phyloP scores from a whole-genome alignment of 2,797 vertebrate genomes.

The Chaetophractus vellerosus region DNA sequence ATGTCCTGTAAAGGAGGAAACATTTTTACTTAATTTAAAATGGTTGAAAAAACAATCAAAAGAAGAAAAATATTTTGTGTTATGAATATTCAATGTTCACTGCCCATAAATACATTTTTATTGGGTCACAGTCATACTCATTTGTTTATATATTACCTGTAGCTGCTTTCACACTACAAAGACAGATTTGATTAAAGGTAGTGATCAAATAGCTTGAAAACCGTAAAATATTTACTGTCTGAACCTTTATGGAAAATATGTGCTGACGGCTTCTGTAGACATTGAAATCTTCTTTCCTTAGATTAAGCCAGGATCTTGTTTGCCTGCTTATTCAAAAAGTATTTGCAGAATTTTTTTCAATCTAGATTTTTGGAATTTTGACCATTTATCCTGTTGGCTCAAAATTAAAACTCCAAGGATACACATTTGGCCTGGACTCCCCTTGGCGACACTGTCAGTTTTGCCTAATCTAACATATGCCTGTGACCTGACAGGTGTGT shows the following conservation, averaged over 20 bases:
- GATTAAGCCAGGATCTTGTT: neutral
- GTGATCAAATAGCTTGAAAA: neutral
- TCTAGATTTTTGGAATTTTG: neutral
- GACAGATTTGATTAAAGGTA: neutral
- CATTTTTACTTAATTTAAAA: neutral
- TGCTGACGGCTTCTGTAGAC: neutral
- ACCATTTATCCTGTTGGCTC: neutral
- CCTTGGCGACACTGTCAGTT: neutral
- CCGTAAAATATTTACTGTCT: neutral
- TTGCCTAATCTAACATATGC: neutral
- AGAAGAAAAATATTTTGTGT: neutral
- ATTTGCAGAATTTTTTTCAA: neutral
- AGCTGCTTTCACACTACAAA: neutral
- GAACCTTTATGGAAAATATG: neutral
- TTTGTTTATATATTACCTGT: neutral
- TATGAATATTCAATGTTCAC: neutral
- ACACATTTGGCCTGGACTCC: neutral
- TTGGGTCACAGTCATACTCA: neutral
- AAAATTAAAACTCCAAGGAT: neutral
- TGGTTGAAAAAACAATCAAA: neutral
- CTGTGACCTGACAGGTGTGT: neutral
- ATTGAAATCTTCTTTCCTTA: neutral
- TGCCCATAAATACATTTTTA: neutral
- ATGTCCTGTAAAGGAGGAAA: neutral
- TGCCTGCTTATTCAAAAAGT: slow-evolving; percentile 8